Percentiles rank a stretch among this genome's conserved stretches.
These are phyloP conservation scores for Typhlichthys subterraneus DNA, from an alignment of 2,797 vertebrate species.

Conservation along the genomic window DNA sequence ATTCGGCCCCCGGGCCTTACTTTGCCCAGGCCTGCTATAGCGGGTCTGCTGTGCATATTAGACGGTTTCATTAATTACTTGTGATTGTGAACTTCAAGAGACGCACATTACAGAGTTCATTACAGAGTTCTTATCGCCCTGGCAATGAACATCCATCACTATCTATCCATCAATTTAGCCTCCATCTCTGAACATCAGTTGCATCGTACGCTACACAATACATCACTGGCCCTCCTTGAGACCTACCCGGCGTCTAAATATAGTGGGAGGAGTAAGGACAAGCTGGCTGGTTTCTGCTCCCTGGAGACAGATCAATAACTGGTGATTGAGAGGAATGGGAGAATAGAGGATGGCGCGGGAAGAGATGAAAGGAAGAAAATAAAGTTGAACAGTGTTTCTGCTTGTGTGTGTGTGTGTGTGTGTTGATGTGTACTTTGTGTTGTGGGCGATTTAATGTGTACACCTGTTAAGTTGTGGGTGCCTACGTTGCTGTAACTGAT, in stretches of 20 bases:
- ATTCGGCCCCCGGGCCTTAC: no score
- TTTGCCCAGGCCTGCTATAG: no score
- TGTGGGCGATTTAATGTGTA: conserved; percentile 35
- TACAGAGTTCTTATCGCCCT: conserved; percentile 7
- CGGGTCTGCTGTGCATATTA: not conserved
- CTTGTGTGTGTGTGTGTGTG: conserved; percentile 2
- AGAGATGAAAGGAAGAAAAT: conserved; percentile 15
- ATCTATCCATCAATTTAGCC: conserved; percentile 27
- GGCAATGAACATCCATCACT: not conserved
- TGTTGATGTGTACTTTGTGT: conserved; percentile 20
- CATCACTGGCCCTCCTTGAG: conserved; percentile 23
- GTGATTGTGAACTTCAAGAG: not conserved
- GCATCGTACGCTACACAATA: conserved; percentile 4
- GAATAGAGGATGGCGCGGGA: conserved; percentile 15
- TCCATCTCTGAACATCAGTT: conserved; percentile 3
- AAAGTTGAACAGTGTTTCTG: conserved; percentile 3
- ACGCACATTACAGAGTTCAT: conserved; percentile 10
- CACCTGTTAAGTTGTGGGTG: conserved; percentile 13
- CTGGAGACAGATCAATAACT: conserved; percentile 64
- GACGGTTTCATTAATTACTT: conserved; percentile 1
- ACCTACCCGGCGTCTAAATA: conserved; percentile 51
- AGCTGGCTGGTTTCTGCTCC: conserved; percentile 37
- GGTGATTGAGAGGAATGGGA: conserved; percentile 38
- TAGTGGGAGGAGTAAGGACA: conserved; percentile 37
- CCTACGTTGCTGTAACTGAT: conserved; percentile 22